Evolutionary conservation across 2,797 vertebrate species (phyloP), one percentile per base, ranked within the genome.

Genomic region (Heliangelus exortis): DNA sequence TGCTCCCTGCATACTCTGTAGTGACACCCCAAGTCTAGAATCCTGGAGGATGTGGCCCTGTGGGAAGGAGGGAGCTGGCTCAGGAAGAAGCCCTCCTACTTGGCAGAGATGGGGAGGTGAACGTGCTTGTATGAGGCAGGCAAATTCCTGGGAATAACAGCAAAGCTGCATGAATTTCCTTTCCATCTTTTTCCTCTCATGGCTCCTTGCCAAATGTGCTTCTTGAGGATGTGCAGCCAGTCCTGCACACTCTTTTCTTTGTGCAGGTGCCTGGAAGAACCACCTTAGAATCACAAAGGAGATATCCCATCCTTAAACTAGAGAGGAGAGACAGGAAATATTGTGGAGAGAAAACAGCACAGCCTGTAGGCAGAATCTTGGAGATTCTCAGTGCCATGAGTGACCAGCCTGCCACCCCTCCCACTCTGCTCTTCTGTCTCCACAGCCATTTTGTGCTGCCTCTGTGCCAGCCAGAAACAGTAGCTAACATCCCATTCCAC

Each of bases 341-440:
- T 33, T 29, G 9, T 9, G 12, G 34, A 33, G 54, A 45, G 36
- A 58, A 43, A n/a, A 79, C 33, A 47, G 15, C 3, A 0, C 20
- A 41, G 25, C 33, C 67, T 84, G 16, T 12, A 71, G 67, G 57
- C 47, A 41, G 34, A 69, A 48, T 19, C 50, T 20, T 47, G 23
- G 50, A 31, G 34, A 16, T 65, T 59, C 31, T 78, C 65, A 50
- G 29, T 75, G 26, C 36, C 7, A 47, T 57, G n/a, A 4, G 4
- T 17, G 61, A n/a, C 6, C 25, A 22, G 12, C 0, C 0, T 47
- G 11, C 31, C 36, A 31, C 6, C 48, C 11, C 13, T 43, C 10
- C 29, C 45, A 29, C 8, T 45, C 47, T 47, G 13, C 33, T 59
- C 17, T 90, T 10, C 33, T 71, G 39, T 51, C 55, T 63, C 26